Base-by-base conservation (phyloP, 2,113 vertebrate species). In the Eolophus roseicapilla region DNA sequence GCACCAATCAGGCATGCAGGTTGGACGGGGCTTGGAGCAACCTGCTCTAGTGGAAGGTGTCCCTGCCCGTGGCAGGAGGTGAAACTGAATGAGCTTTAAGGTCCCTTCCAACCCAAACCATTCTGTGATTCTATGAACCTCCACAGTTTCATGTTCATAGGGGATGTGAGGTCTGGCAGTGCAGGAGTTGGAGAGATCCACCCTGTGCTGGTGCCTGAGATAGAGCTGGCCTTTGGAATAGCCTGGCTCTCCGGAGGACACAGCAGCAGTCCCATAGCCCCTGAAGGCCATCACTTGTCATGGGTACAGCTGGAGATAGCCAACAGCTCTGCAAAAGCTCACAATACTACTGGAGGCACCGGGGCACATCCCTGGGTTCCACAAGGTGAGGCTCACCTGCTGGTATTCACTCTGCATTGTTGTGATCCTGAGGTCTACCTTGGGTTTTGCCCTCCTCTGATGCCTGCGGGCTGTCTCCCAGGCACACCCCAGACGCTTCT, bases 271-370 rank as follows among this genome's bases (percentile, higher is more conserved):
- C 20, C 39, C 4, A 10, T 46, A 31, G 46, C 25, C 37, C 12
- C 46, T 18, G 37, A 12, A 43, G 15, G 46, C 31, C 44, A 59
- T 59, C 33, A n/a, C 33, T 10, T n/a, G 33, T 59, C 57, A 59
- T 23, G 67, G 44, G 15, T 24, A 59, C n/a, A 39, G 46, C 47
- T 31, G 55, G 24, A 43, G 80, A 17, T 4, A 17, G 24, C 47
- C 1, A 29, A 62, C 11, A 4, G 15, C 31, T 43, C 18, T 3
- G 67, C 47, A 17, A 35, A 53, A 64, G 27, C 47, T 37, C 25
- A 3, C 37, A 2, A 5, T 7, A 6, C 24, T 13, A 47, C 57
- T 4, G 1, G 44, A 35, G 57, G 16, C 5, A 14, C 13, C 0
- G 6, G 47, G 59, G 11, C 41, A 6, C 17, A 2, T 10, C 25